phyloP scores from a whole-genome alignment of 2,113 vertebrate species.

The Etheostoma cragini region DNA sequence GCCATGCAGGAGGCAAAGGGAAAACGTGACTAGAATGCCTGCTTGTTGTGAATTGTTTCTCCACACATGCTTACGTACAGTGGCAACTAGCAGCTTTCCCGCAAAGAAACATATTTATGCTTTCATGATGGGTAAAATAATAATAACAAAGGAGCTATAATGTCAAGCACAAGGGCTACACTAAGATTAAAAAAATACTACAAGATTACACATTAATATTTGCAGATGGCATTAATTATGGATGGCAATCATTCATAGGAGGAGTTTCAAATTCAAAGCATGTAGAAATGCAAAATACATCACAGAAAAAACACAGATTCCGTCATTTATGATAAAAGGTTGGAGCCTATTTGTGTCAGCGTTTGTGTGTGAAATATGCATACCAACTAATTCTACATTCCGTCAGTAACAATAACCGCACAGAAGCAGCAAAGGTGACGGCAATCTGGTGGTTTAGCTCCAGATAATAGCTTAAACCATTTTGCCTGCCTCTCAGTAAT shows the following conservation, averaged over 20 bases:
- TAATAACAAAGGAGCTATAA: not conserved
- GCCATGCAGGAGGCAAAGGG: constrained; percentile 77
- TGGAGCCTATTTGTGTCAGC: constrained; percentile 56
- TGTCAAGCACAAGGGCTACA: constrained; percentile 25
- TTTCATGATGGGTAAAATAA: constrained; percentile 17
- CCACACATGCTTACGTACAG: constrained; percentile 6
- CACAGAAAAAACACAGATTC: constrained; percentile 52
- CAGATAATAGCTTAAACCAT: constrained; percentile 57
- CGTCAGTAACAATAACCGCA: constrained; percentile 55
- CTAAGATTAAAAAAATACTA: constrained; percentile 41
- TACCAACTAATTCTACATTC: constrained; percentile 58
- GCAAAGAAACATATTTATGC: not conserved
- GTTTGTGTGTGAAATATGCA: constrained; percentile 54
- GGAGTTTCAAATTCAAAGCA: constrained; percentile 55
- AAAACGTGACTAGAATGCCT: constrained; percentile 76
- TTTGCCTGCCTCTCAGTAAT: constrained; percentile 57
- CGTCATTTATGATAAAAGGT: constrained; percentile 44
- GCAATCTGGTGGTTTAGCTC: constrained; percentile 51
- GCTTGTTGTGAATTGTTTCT: constrained; percentile 55
- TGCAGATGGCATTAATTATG: constrained; percentile 66
- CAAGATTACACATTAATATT: constrained; percentile 47
- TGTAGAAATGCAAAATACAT: constrained; percentile 63
- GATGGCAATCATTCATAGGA: constrained; percentile 60
- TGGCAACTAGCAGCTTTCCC: constrained; percentile 1
- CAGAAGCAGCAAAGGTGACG: constrained; percentile 26